Evolutionary conservation across 2,113 vertebrate genomes (phyloP), one percentile per base, ranked within the genome.

Genomic region (Halcyon malimbica): DNA sequence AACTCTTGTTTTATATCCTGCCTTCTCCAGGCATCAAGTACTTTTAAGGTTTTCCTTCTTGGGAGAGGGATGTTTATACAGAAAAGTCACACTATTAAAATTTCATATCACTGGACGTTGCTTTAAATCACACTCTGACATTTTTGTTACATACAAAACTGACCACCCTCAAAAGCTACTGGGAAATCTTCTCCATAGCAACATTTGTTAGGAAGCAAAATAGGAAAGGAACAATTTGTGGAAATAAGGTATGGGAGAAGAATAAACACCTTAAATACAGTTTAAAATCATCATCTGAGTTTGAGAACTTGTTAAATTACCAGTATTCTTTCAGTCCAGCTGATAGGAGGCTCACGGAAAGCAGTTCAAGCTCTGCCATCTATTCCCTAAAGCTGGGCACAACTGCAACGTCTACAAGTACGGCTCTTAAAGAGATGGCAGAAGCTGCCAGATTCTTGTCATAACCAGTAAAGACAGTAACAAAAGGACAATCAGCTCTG

Each of bases 401-500:
- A 42, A 48, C 9, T 18, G 9, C 4, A 39, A 78, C 77, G 6
- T 2, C 3, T 1, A 76, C 1, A 13, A 89, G 86, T 2, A 12
- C 63, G 14, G 9, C 57, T 51, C 91, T 84, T n/a, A 19, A 76
- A 92, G 90, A 96, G 95, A 91, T 54, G 87, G 89, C 46, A 46
- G 44, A 17, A 94, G 91, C 94, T 90, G 89, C 87, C 83, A 91
- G 92, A 57, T 67, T 63, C 87, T 26, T 67, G 68, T 92, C 87
- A 59, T 33, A 44, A 59, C 44, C 94, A 33, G 88, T 23, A 71
- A 94, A 92, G 69, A 89, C 33, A 84, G 78, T 21, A 60, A 71
- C 23, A 10, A 68, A 37, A 93, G 87, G 96, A 97, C 97, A 98
- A 97, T 96, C 95, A 80, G 53, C 94, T 91, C 96, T 97, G 31